These are phyloP conservation scores for Chrysotoxum bicinctum DNA, from an alignment of 2,888 invertebrate species.

Conservation along the genomic window DNA sequence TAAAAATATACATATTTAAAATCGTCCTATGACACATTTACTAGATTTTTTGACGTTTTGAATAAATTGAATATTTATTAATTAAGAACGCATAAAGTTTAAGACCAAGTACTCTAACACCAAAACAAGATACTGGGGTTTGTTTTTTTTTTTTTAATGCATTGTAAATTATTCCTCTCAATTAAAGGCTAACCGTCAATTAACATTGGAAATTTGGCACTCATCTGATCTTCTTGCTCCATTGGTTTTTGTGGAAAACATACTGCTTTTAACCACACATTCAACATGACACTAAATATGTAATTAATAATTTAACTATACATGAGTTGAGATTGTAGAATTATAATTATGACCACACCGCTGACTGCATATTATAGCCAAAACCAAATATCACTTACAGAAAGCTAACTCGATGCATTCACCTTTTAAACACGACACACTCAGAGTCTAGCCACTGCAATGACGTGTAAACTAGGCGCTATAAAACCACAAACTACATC, in stretches of 20 bases:
- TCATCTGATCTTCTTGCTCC: background rate
- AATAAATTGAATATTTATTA: no score
- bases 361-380: background rate
- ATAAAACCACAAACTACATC: slow-evolving; percentile 37
- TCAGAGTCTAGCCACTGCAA: slow-evolving; percentile 32
- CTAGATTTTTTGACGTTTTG: no score
- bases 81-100: background rate
- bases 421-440: slow-evolving; percentile 29
- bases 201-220: slow-evolving; percentile 30
- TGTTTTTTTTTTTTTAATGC: background rate
- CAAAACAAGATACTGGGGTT: background rate
- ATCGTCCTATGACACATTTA: no score
- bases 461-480: slow-evolving; percentile 53
- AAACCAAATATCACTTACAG: slow-evolving; percentile 15
- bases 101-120: background rate
- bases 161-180: background rate
- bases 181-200: background rate
- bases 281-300: slow-evolving; percentile 30
- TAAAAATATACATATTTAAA: no score
- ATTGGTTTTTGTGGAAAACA: background rate
- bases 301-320: slow-evolving; percentile 25
- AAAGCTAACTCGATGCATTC: slow-evolving; percentile 26
- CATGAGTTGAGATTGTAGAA: slow-evolving; percentile 15
- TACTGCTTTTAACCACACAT: slow-evolving; percentile 4
- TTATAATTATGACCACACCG: background rate